Conservation (phyloP, 2,888 invertebrate genomes). For the Anthoptus insignis region DNA sequence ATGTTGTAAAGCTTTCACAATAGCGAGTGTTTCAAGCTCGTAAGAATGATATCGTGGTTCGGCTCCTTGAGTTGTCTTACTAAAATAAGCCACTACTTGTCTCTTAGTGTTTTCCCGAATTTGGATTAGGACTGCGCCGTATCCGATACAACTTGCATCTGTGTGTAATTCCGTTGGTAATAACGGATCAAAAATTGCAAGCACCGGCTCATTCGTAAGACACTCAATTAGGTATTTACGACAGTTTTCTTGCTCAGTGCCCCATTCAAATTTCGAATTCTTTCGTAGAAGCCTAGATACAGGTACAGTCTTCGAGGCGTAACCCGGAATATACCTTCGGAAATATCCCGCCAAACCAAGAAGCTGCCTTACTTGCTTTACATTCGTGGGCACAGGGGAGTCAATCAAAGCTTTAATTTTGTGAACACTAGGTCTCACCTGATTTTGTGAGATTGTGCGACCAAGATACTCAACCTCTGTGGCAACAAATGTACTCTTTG, state of each 20-base stretch:
- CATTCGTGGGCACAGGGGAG: background rate
- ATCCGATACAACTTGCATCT: constrained; percentile 35
- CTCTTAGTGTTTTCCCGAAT: background rate
- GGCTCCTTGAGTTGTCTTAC: constrained; percentile 39
- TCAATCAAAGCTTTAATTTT: background rate
- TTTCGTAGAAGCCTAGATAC: background rate
- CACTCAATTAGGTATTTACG: background rate
- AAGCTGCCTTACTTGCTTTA: constrained; percentile 34
- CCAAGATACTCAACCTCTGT: constrained; percentile 16
- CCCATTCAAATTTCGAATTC: background rate
- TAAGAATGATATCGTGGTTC: constrained; percentile 41
- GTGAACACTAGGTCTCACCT: background rate
- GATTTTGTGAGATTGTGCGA: background rate
- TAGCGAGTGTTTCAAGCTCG: constrained; percentile 38
- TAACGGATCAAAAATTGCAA: constrained; percentile 5
- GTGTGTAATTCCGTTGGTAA: constrained; percentile 3
- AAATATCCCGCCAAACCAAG: constrained; percentile 13
- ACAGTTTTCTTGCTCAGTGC: background rate
- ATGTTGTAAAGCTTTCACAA: background rate
- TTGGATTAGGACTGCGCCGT: background rate
- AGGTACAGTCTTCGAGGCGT: background rate
- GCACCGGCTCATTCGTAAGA: background rate
- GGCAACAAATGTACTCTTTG: constrained; percentile 8
- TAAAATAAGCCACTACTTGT: constrained; percentile 36
- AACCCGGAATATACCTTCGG: constrained; percentile 37